phyloP scores from a whole-genome alignment of 2,888 invertebrate species.

The Drosophila austrosaltans region DNA sequence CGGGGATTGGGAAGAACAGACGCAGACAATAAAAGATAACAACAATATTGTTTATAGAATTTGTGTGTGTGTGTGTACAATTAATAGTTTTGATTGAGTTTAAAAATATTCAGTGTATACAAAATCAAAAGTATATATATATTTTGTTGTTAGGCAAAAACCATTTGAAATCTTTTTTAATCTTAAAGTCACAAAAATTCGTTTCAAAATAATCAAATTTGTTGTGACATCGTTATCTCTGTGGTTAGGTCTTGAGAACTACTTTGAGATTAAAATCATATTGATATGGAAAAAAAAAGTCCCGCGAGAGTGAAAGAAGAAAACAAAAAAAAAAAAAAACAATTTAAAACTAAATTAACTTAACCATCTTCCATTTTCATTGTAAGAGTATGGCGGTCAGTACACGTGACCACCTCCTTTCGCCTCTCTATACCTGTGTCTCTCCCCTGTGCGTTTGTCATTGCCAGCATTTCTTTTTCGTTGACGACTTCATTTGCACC shows the following conservation, averaged over 20 bases:
- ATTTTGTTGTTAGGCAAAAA: background rate
- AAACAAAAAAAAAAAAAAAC: background rate
- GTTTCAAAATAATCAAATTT: background rate
- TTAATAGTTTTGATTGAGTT: background rate
- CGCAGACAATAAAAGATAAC: too few species aligned
- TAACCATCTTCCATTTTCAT: background rate
- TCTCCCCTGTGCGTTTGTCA: slow-evolving; percentile 48
- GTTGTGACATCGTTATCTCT: slow-evolving; percentile 19
- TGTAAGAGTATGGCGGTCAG: slow-evolving; percentile 11
- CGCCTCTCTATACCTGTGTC: slow-evolving; percentile 40
- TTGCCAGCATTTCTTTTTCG: slow-evolving; percentile 46
- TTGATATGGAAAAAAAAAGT: slow-evolving; percentile 24
- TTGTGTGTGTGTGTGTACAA: background rate
- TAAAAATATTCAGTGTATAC: too few species aligned
- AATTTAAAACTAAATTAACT: background rate
- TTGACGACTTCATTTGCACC: slow-evolving; percentile 27
- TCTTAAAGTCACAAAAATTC: background rate
- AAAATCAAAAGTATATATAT: background rate
- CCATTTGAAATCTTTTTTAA: background rate
- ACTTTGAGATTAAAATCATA: slow-evolving; percentile 29
- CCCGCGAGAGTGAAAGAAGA: background rate
- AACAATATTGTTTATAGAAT: background rate
- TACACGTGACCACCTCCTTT: slow-evolving; percentile 34
- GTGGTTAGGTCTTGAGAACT: background rate
- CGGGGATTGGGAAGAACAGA: too few species aligned